A percentile compares a stretch with the other conserved stretches of the same genome.
phyloP scores from a whole-genome alignment of 92 coral and sea anemone species.

The Actinostola sp. region DNA sequence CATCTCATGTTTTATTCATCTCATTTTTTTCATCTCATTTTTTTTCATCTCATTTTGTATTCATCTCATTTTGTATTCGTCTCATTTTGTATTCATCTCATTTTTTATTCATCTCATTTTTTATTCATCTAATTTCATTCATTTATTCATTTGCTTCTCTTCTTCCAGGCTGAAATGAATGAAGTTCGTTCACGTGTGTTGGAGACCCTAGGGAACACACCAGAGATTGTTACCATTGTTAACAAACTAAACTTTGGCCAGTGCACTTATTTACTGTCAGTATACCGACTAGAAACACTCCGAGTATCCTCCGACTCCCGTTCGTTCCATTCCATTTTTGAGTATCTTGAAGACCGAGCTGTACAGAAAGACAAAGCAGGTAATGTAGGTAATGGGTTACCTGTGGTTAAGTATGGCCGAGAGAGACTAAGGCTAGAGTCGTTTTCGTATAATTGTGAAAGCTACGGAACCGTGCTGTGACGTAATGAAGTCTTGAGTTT shows the following conservation, averaged over 20 bases:
- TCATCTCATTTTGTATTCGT: too few species aligned
- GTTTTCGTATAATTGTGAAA: too few species aligned
- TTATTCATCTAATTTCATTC: background rate
- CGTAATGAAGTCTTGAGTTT: too few species aligned
- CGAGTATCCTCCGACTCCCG: conserved; percentile 90
- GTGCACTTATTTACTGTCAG: conserved; percentile 92
- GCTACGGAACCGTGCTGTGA: too few species aligned
- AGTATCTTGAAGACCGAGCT: conserved; percentile 90
- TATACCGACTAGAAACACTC: conserved; percentile 90
- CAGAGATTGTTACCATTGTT: conserved; percentile 80
- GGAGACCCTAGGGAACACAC: conserved; percentile 78
- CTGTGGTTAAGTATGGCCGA: too few species aligned
- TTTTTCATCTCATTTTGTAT: too few species aligned
- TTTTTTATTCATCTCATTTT: too few species aligned
- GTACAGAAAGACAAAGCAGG: conserved; percentile 99
- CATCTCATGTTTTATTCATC: too few species aligned
- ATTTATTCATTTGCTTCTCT: background rate
- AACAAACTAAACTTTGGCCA: conserved; percentile 94
- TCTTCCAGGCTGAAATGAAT: conserved; percentile 77
- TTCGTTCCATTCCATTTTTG: conserved; percentile 89
- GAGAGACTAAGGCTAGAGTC: too few species aligned
- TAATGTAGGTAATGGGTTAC: too few species aligned
- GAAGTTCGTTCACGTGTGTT: conserved; percentile 82
- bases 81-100: too few species aligned
- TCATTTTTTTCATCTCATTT: too few species aligned